Evolutionary conservation across 1,140 invertebrate genomes (phyloP), one percentile per base, ranked within the genome.

Genomic region (Drosophila fuyamai): DNA sequence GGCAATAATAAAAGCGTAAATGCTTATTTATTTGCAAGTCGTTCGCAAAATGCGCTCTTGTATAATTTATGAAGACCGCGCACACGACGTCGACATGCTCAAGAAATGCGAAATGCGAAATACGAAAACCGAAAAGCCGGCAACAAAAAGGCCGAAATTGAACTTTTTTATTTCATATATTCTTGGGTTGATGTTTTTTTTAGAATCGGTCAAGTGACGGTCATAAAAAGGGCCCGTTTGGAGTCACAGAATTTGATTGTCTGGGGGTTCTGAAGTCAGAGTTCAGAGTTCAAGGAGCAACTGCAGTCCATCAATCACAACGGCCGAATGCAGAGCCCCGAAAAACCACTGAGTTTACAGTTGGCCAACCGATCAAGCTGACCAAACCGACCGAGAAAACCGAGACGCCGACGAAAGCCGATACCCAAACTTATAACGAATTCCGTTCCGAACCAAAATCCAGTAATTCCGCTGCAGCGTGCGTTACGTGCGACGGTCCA

Each of bases 1-100:
- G 76, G 78, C 83, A 83, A 88, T 80, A 86, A 88, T 88, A 86
- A 86, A 89, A 88, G 83, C 83, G 84, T 86, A 86, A 86, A 86
- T 86, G 83, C 83, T 86, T 86, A 86, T 86, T 86, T 86, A 86
- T 86, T 86, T 86, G 83, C 83, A 86, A 86, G 83, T 86, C 83
- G 83, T 86, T 86, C 83, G 72, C 72, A 70, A 81, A 86, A 86
- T 88, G 79, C 83, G 79, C 83, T 76, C 73, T 89, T 88, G 76
- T 88, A 86, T 86, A 83, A 86, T 86, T 86, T 86, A 86, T 86
- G 83, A 86, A 86, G 83, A 80, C 83, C 60, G 79, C 79, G 83
- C 83, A 86, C 83, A 79, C 83, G 50, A 86, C 72, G 70, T 61
- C 43, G 59, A 55, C 47, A 57, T 16, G 47, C 36, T 61, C 65